phyloP scores from a whole-genome alignment of 2,797 vertebrate species.

The Nasua narica region DNA sequence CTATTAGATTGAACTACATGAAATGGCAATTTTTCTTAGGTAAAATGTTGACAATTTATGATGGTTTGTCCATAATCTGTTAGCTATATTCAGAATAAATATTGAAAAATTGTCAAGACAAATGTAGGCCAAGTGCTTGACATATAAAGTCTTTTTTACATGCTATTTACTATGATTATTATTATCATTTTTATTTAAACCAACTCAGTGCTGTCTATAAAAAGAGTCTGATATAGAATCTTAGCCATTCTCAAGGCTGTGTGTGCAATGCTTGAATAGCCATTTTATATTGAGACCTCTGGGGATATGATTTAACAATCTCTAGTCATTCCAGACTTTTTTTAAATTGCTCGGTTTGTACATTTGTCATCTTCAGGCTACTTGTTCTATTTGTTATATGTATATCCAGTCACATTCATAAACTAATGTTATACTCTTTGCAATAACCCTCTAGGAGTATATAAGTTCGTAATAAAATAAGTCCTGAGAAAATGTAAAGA shows the following conservation, averaged over 20 bases:
- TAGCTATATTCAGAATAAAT: background rate
- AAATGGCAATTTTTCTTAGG: background rate
- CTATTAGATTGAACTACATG: background rate
- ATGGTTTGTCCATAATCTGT: background rate
- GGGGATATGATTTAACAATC: background rate
- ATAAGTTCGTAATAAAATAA: constrained; percentile 17
- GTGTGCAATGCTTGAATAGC: background rate
- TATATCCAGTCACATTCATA: background rate
- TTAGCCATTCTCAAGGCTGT: background rate
- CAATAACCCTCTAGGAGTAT: background rate
- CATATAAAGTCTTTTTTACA: background rate
- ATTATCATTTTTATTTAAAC: background rate
- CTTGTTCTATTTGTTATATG: background rate
- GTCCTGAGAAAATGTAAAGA: background rate
- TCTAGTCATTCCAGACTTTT: background rate
- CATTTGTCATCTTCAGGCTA: constrained; percentile 13
- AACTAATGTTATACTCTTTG: background rate
- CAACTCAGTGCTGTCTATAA: background rate
- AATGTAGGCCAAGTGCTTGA: background rate
- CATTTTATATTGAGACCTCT: background rate
- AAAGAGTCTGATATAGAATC: background rate
- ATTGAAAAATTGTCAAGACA: background rate
- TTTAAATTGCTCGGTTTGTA: background rate
- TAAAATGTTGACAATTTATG: background rate
- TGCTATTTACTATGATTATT: background rate